Evolutionary conservation across 2,888 invertebrate genomes (phyloP).

Genomic region (Hofmannophila pseudospretella): DNA sequence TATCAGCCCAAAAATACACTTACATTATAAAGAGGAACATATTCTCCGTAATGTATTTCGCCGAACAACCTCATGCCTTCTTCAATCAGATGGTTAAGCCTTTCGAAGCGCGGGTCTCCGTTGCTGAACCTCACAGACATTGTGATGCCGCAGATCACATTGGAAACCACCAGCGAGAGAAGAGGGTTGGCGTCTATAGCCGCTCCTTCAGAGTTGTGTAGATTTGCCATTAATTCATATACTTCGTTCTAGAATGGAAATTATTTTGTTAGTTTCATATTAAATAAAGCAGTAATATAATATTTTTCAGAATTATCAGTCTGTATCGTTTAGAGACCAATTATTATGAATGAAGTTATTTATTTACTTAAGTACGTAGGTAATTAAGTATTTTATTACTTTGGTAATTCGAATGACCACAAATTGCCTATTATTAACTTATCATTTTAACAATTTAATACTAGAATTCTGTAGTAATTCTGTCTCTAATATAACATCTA

Average conservation of each 20-base stretch:
- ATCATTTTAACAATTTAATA: too few species aligned
- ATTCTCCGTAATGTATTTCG: slow-evolving; percentile 88
- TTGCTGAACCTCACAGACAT: slow-evolving; percentile 92
- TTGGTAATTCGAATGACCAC: too few species aligned
- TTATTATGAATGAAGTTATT: too few species aligned
- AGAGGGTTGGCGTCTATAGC: slow-evolving; percentile 86
- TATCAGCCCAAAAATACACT: slow-evolving; percentile 23
- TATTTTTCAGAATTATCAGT: too few species aligned
- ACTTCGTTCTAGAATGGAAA: slow-evolving; percentile 82
- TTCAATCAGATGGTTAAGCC: slow-evolving; percentile 91
- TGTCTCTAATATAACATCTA: too few species aligned
- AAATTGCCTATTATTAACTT: too few species aligned
- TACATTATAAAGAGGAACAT: slow-evolving; percentile 86
- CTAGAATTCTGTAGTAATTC: too few species aligned
- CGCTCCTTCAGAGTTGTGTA: slow-evolving; percentile 80
- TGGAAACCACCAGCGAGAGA: slow-evolving; percentile 89
- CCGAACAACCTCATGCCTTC: slow-evolving; percentile 94
- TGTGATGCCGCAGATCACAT: slow-evolving; percentile 93
- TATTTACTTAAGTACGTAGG: too few species aligned
- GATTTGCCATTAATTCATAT: slow-evolving; percentile 81
- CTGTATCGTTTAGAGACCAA: too few species aligned
- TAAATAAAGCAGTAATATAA: too few species aligned
- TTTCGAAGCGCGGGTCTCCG: slow-evolving; percentile 85
- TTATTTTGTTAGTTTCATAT: slow-evolving; percentile 9
- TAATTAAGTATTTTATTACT: too few species aligned